Conservation (phyloP, 2,888 invertebrate species). For the Andrena fulva region DNA sequence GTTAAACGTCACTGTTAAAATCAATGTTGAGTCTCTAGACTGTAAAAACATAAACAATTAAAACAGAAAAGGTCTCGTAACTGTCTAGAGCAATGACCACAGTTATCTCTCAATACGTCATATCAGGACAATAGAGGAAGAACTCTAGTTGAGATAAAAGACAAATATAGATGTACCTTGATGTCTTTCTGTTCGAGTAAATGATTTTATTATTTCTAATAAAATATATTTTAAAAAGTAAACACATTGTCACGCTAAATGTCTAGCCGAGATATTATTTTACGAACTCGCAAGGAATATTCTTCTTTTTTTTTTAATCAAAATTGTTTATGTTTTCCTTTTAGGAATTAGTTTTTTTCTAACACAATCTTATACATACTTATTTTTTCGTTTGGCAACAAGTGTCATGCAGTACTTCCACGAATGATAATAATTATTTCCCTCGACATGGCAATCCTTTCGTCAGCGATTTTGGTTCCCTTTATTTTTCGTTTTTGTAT, state of each 20-base stretch:
- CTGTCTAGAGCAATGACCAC: conserved; percentile 41
- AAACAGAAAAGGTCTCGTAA: conserved; percentile 32
- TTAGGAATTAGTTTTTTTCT: conserved; percentile 13
- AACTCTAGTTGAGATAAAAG: conserved; percentile 46
- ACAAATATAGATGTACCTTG: conserved; percentile 76
- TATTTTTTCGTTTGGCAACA: conserved; percentile 75
- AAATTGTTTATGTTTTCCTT: conserved; percentile 36
- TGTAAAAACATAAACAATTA: conserved; percentile 52
- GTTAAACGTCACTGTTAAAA: conserved; percentile 45
- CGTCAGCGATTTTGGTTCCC: conserved; percentile 68
- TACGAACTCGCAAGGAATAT: conserved; percentile 14
- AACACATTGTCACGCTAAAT: conserved; percentile 42
- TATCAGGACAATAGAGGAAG: conserved; percentile 63
- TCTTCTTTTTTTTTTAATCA: conserved; percentile 21
- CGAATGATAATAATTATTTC: conserved; percentile 62
- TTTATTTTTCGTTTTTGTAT: conserved; percentile 62
- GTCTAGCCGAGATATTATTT: conserved; percentile 4
- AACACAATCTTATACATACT: conserved; percentile 63
- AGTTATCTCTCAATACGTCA: conserved; percentile 41
- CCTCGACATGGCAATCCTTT: conserved; percentile 67
- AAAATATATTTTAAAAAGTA: conserved; percentile 57
- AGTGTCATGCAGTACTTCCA: conserved; percentile 66
- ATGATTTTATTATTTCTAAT: conserved; percentile 64
- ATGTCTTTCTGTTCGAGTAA: conserved; percentile 73
- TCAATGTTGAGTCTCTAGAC: conserved; percentile 65